These are phyloP conservation scores for Latrodectus geometricus DNA, from an alignment of 1,140 invertebrate genomes.

Conservation along the genomic window DNA sequence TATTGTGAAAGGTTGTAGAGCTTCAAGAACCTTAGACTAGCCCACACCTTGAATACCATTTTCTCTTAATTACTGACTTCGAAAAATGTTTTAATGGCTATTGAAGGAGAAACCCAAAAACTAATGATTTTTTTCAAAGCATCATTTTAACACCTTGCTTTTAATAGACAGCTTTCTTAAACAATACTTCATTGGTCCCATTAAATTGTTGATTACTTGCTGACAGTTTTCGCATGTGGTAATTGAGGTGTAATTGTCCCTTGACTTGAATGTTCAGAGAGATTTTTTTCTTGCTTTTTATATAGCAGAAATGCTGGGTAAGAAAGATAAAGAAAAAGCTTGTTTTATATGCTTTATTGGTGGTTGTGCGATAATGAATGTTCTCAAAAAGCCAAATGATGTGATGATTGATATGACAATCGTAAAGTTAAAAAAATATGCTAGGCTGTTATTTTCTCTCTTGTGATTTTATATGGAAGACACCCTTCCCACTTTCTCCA, in stretches of 20 bases:
- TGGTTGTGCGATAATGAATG: neutral
- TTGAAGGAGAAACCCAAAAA: neutral
- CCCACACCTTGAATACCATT: conserved; percentile 7
- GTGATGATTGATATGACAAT: too few relatives aligned
- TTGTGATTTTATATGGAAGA: too few relatives aligned
- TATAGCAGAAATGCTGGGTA: neutral
- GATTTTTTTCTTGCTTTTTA: neutral
- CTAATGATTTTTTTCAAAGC: neutral
- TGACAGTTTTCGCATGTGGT: conserved; percentile 26
- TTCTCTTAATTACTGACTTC: conserved; percentile 22
- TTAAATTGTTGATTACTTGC: neutral
- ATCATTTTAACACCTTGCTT: conserved; percentile 24
- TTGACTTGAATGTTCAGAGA: neutral
- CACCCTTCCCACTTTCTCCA: too few relatives aligned
- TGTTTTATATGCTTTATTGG: conserved; percentile 21
- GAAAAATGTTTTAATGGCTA: conserved; percentile 10
- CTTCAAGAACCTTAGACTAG: neutral
- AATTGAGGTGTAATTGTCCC: conserved; percentile 46
- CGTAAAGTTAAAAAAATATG: too few relatives aligned
- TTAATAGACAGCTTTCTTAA: neutral
- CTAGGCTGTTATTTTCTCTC: too few relatives aligned
- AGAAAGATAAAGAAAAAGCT: neutral
- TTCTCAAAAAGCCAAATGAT: too few relatives aligned
- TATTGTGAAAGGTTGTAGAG: too few relatives aligned
- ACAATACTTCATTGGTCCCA: neutral